Percentiles rank a stretch among this genome's conserved stretches.
Evolutionary conservation across 2,888 invertebrate species (phyloP).

Genomic region (Zootermopsis nevadensis): DNA sequence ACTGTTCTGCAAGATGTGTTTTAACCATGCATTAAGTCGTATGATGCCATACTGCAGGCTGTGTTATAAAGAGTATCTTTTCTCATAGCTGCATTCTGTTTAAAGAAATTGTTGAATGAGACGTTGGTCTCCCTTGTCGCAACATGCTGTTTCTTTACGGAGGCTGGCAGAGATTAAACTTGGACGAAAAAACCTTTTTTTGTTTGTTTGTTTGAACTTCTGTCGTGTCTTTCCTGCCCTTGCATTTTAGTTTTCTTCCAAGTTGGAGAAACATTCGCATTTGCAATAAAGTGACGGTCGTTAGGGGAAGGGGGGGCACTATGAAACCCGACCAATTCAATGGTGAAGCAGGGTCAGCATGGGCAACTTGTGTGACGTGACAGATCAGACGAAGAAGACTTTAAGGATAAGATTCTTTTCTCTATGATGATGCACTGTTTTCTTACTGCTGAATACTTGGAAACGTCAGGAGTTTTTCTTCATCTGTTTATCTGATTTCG

Average conservation of each 20-base stretch:
- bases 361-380: not conserved
- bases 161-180: conserved; percentile 10
- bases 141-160: conserved; percentile 12
- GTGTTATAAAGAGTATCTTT: too few relatives aligned
- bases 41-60: too few relatives aligned
- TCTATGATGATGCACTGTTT: conserved; percentile 9
- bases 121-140: not conserved
- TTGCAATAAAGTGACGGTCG: conserved; percentile 30
- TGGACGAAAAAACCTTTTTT: not conserved
- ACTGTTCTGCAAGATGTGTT: too few relatives aligned
- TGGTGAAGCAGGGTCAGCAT: not conserved
- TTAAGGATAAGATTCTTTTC: conserved; percentile 8
- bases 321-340: not conserved
- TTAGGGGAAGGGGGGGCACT: not conserved
- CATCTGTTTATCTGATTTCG: not conserved
- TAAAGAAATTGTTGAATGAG: not conserved
- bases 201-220: too few relatives aligned
- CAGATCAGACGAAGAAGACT: not conserved
- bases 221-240: conserved; percentile 6
- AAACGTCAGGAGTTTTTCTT: not conserved
- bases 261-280: conserved; percentile 26
- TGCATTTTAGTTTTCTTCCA: conserved; percentile 1
- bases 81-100: not conserved
- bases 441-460: conserved; percentile 27
- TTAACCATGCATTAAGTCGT: too few relatives aligned